Base-by-base conservation (phyloP, 2,888 invertebrate genomes). In the Campoletis raptor region DNA sequence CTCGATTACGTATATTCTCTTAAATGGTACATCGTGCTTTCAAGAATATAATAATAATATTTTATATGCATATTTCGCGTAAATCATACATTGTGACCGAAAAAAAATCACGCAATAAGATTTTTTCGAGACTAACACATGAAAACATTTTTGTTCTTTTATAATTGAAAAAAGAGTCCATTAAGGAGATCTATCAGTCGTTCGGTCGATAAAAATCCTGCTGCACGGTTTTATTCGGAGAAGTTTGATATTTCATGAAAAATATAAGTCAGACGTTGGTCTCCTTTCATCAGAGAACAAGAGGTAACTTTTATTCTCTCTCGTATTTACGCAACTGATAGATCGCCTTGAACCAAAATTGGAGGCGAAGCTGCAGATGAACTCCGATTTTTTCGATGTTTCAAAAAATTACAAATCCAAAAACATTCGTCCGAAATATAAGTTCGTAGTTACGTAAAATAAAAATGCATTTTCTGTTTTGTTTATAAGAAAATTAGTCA, bases 21-120 rank as follows among this genome's bases (percentile, higher is more conserved):
- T 87, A 85, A 86, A 87, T 64, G 67, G 85, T 88, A 88, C 87
- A 88, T 88, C 84, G 89, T 89, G 70, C 81, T 86, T 66, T 52
- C 24, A 85, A 57, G 57, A 85, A 81, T 86, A 78, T 85, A 24
- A 83, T 76, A 86, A 84, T 64, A 69, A 74, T 74, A 81, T 66
- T 88, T 81, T 64, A 70, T 77, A 81, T 83, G 54, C 78, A 78
- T 76, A 54, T 80, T 76, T 73, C 85, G 78, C 76, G 54, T 80
- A 42, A 87, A 80, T 64, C 37, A 67, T 81, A 5, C 30, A 15
- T 61, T 5, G 2, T 18, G 61, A 61, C 30, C 24, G 48, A 3
- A 30, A 61, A 61, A 61, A 12, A 76, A 66, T 45, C 37, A 66
- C n/a, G 36, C 66, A 45, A 48, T 30, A 57, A 57, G 9, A 24